Percentiles rank a stretch among this genome's conserved stretches.
These are phyloP conservation scores for Hanleya hanleyi DNA, from an alignment of 2,888 invertebrate genomes.

Conservation along the genomic window DNA sequence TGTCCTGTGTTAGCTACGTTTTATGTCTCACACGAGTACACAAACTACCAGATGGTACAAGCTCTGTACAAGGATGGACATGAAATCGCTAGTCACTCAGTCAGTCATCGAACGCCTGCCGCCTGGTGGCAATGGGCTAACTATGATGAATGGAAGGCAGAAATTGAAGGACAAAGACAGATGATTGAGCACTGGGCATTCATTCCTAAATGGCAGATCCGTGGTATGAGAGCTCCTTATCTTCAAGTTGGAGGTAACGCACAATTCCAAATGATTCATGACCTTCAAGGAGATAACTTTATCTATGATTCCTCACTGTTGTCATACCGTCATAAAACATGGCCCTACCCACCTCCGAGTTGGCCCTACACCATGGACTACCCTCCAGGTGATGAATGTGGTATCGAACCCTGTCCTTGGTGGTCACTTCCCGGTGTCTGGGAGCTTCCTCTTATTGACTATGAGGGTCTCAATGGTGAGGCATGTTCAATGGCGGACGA, in stretches of 20 bases:
- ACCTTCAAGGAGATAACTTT: conserved; percentile 82
- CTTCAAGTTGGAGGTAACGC: conserved; percentile 90
- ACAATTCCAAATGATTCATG: conserved; percentile 94
- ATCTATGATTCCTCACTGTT: conserved; percentile 95
- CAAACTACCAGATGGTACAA: conserved; percentile 98
- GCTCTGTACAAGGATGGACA: conserved; percentile 95
- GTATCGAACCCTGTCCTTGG: conserved; percentile 42
- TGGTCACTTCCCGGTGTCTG: conserved; percentile 45
- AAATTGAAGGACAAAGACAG: conserved; percentile 92
- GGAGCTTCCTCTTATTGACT: conserved; percentile 46
- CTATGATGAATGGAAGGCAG: conserved; percentile 92
- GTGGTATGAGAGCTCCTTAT: conserved; percentile 92
- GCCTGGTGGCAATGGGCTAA: conserved; percentile 82
- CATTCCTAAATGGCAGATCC: conserved; percentile 85
- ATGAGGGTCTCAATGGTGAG: conserved; percentile 51
- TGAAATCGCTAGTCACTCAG: conserved; percentile 98
- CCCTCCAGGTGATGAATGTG: conserved; percentile 40
- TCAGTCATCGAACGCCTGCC: conserved; percentile 74
- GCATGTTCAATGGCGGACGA: conserved; percentile 58
- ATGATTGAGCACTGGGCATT: conserved; percentile 86
- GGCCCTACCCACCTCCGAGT: conserved; percentile 86
- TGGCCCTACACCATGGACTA: conserved; percentile 96
- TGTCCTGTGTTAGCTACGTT: conserved; percentile 90
- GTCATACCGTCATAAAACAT: conserved; percentile 85
- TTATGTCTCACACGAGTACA: conserved; percentile 99